These are phyloP conservation scores for Perognathus longimembris DNA, from an alignment of 2,113 vertebrate species.

Conservation along the genomic window DNA sequence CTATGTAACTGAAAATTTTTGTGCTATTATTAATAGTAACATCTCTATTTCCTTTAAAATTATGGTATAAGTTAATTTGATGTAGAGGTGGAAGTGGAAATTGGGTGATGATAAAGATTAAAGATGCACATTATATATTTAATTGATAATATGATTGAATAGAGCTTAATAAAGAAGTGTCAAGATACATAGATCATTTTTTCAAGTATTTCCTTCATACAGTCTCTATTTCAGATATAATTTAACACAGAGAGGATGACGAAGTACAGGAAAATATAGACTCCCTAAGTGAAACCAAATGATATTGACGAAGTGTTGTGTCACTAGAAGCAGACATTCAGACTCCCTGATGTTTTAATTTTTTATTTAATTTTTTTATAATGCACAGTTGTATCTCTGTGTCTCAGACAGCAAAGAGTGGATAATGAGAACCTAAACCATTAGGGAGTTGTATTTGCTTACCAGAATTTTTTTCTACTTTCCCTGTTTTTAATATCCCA, in stretches of 20 bases:
- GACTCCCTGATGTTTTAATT: conserved; percentile 88
- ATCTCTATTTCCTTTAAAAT: background rate
- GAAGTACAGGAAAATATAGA: conserved; percentile 62
- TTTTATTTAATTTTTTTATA: conserved; percentile 89
- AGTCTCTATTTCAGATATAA: conserved; percentile 48
- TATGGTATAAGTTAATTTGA: background rate
- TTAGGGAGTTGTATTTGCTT: conserved; percentile 74
- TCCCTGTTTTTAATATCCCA: conserved; percentile 66
- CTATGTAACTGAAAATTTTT: background rate
- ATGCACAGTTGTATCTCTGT: conserved; percentile 73
- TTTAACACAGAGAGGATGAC: conserved; percentile 64
- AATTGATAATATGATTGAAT: conserved; percentile 39
- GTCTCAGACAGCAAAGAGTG: conserved; percentile 75
- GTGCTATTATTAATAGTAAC: background rate
- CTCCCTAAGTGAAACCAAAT: conserved; percentile 75
- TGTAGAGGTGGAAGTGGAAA: background rate
- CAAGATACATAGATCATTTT: conserved; percentile 45
- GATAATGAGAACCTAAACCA: conserved; percentile 75
- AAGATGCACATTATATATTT: background rate
- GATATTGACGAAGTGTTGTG: conserved; percentile 83
- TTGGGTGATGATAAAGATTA: background rate
- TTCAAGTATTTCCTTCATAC: conserved; percentile 47
- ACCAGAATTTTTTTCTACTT: background rate
- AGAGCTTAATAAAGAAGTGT: background rate
- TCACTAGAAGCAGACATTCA: conserved; percentile 84